Percentiles rank a stretch among this genome's conserved stretches.
These are phyloP conservation scores for Mercenaria mercenaria DNA, from an alignment of 1,140 invertebrate genomes.

Conservation along the genomic window DNA sequence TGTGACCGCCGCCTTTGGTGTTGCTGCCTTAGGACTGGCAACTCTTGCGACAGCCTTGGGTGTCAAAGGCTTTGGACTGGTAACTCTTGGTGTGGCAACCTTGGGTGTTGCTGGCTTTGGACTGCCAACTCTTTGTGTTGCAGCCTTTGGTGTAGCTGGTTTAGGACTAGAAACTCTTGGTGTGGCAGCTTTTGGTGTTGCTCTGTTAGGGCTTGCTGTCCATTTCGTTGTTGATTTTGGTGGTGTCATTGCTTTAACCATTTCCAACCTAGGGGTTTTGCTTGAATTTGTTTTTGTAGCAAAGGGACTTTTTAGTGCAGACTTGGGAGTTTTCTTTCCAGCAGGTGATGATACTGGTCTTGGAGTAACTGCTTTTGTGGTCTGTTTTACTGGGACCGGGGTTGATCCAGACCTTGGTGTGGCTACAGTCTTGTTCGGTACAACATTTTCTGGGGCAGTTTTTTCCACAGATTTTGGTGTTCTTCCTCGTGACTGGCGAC, in stretches of 20 bases:
- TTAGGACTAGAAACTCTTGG: slow-evolving; percentile 23
- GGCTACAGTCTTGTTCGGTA: neutral
- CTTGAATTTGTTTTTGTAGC: neutral
- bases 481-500: slow-evolving; percentile 46
- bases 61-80: neutral
- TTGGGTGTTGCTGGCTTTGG: slow-evolving; percentile 34
- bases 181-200: neutral
- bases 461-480: slow-evolving; percentile 54
- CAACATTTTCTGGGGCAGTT: neutral
- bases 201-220: neutral
- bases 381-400: neutral
- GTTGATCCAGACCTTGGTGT: slow-evolving; percentile 30
- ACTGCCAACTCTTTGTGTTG: slow-evolving; percentile 3
- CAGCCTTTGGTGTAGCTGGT: neutral
- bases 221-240: neutral
- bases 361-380: neutral
- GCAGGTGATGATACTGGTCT: neutral
- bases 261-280: neutral
- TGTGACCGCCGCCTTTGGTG: slow-evolving; percentile 12
- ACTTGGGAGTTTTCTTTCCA: neutral
- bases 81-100: slow-evolving; percentile 31
- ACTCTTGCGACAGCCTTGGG: slow-evolving; percentile 24
- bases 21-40: slow-evolving; percentile 8
- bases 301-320: neutral
- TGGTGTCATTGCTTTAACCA: neutral